A percentile compares a stretch with the other conserved stretches of the same genome.
Conservation (phyloP, 2,888 invertebrate genomes). For the Altica lythri region DNA sequence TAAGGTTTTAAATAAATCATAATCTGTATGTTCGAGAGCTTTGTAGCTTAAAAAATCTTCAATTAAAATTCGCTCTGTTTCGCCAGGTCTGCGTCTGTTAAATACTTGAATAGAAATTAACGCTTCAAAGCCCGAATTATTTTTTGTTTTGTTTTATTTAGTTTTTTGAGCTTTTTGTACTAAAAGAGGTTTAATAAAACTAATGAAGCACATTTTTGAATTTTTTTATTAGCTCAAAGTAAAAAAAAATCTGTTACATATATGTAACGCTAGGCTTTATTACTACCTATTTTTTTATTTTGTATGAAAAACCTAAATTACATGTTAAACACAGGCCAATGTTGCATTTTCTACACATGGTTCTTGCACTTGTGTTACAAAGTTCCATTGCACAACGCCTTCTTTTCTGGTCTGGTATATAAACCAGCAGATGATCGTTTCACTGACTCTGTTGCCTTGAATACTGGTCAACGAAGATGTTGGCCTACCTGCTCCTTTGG, state of each 20-base stretch:
- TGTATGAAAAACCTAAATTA: background rate
- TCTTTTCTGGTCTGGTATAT: background rate
- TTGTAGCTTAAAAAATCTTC: too few relatives aligned
- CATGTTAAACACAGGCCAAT: background rate
- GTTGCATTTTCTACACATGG: conserved; percentile 8
- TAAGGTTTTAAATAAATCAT: too few relatives aligned
- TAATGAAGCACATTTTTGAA: too few relatives aligned
- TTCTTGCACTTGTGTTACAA: background rate
- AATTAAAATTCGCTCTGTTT: too few relatives aligned
- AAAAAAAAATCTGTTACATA: background rate
- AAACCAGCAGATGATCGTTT: background rate
- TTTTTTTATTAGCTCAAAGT: too few relatives aligned
- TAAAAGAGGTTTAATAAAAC: too few relatives aligned
- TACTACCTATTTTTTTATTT: background rate
- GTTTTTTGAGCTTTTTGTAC: too few relatives aligned
- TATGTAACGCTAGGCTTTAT: background rate
- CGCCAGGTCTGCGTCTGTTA: too few relatives aligned
- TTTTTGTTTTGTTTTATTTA: too few relatives aligned
- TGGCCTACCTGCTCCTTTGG: background rate
- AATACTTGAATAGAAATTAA: too few relatives aligned
- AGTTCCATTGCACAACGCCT: conserved; percentile 9
- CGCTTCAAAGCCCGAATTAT: too few relatives aligned
- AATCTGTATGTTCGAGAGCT: too few relatives aligned
- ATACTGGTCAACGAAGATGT: background rate
- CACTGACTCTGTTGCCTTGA: background rate